A percentile compares a stretch with the other conserved stretches of the same genome.
Evolutionary conservation across 1,140 invertebrate genomes (phyloP).

Genomic region (Augochlora pura): DNA sequence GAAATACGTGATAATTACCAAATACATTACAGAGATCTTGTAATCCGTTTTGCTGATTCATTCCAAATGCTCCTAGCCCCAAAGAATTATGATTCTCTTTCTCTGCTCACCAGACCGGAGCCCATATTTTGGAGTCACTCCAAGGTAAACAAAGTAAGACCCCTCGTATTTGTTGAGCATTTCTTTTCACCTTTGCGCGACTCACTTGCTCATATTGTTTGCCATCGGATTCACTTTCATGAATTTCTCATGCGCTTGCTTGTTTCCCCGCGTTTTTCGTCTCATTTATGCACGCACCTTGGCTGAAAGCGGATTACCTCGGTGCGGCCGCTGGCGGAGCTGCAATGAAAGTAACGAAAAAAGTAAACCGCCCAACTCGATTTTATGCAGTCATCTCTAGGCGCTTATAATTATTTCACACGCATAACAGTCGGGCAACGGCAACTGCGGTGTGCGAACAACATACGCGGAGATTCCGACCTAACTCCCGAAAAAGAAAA

Average conservation of each 20-base stretch:
- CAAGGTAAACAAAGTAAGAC: neutral
- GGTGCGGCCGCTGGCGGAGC: neutral
- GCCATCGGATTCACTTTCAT: neutral
- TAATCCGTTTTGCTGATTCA: neutral
- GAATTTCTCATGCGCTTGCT: neutral
- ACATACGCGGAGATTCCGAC: neutral
- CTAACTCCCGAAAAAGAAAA: neutral
- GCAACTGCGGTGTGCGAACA: neutral
- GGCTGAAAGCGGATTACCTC: neutral
- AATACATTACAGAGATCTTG: too few relatives aligned
- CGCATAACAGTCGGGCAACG: neutral
- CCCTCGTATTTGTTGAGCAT: conserved; percentile 17
- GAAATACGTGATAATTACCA: too few relatives aligned
- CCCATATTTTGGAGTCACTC: neutral
- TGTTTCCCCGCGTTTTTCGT: neutral
- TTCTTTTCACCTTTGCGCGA: neutral
- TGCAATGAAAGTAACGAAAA: neutral
- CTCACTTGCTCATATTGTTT: neutral
- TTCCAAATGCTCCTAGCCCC: neutral
- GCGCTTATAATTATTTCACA: conserved; percentile 15
- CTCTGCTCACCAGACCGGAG: neutral
- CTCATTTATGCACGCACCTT: neutral
- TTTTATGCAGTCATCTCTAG: neutral
- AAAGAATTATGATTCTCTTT: neutral
- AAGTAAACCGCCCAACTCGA: neutral